Base-by-base conservation (phyloP, 2,113 vertebrate species). In the Myiozetetes cayanensis region DNA sequence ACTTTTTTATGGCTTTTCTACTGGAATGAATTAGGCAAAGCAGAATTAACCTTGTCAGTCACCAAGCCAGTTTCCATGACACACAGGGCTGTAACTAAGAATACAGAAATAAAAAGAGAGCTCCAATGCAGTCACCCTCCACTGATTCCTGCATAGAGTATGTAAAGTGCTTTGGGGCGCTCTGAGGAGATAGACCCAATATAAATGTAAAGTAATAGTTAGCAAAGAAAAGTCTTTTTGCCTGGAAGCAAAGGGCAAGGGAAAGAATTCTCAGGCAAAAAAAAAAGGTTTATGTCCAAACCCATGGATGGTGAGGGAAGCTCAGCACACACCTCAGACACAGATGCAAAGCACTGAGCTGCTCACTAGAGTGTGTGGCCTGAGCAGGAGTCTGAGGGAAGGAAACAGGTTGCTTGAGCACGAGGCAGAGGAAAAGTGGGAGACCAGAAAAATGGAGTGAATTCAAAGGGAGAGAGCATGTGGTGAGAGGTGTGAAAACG, bases 31-130 rank as follows among this genome's bases (percentile, higher is more conserved):
- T 96, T 94, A 94, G 73, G 85, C 52, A 96, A 96, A 96, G 92
- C 56, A 86, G 96, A 93, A 96, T 95, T 96, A 96, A 96, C 90
- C 94, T 94, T 96, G 95, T 94, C 96, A 95, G 85, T 94, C 95
- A 96, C 65, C 76, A 88, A 93, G 79, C 52, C 90, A 84, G 75
- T 78, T 94, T 93, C 78, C 71, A 63, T 80, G 87, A 93, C 92
- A 93, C 70, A 56, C 55, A 77, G 14, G 24, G 50, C 47, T 93
- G 56, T 67, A 94, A 88, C 88, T 84, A 93, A 90, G 88, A 94
- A 87, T 37, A 91, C 17, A 89, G 89, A 90, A 92, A 84, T 95
- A 96, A 92, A 47, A 90, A 83, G 85, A 89, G 31, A 93, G 56
- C 44, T 52, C 68, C 47, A 56, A 20, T 28, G 70, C 44, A 90